Conservation (phyloP, 2,797 vertebrate genomes). For the Manis pentadactyla region DNA sequence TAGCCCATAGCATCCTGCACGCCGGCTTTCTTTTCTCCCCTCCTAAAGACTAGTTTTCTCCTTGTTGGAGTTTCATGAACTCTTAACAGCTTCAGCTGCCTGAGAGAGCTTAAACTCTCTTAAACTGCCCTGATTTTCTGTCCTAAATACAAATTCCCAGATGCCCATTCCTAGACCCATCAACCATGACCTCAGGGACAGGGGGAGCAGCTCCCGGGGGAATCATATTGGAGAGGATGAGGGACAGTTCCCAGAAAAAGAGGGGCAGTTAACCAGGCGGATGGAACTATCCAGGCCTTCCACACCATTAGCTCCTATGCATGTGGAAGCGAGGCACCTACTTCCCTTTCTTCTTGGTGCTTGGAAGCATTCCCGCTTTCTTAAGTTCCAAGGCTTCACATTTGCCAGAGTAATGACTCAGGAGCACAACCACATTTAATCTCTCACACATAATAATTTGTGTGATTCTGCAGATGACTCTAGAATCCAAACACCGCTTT, state of each 20-base stretch:
- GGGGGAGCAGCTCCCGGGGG: not conserved
- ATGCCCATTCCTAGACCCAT: not conserved
- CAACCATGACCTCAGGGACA: no score
- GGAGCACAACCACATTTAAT: not conserved
- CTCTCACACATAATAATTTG: not conserved
- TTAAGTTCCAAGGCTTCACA: not conserved
- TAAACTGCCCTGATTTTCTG: not conserved
- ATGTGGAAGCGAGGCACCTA: not conserved
- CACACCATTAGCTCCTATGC: not conserved
- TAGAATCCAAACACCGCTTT: not conserved
- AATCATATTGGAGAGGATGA: no score
- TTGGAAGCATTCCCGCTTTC: not conserved
- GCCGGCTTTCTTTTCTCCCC: not conserved
- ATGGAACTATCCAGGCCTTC: not conserved
- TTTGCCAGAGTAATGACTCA: not conserved
- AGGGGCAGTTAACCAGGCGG: not conserved
- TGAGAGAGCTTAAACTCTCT: no score
- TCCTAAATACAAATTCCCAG: not conserved
- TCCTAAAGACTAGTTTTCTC: not conserved
- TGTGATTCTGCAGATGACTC: not conserved
- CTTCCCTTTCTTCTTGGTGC: not conserved
- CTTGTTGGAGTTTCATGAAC: not conserved
- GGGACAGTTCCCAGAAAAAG: not conserved
- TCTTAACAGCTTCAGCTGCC: not conserved
- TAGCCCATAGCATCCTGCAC: not conserved